Base-by-base conservation (phyloP, 2,797 vertebrate species). In the Lepus townsendii region DNA sequence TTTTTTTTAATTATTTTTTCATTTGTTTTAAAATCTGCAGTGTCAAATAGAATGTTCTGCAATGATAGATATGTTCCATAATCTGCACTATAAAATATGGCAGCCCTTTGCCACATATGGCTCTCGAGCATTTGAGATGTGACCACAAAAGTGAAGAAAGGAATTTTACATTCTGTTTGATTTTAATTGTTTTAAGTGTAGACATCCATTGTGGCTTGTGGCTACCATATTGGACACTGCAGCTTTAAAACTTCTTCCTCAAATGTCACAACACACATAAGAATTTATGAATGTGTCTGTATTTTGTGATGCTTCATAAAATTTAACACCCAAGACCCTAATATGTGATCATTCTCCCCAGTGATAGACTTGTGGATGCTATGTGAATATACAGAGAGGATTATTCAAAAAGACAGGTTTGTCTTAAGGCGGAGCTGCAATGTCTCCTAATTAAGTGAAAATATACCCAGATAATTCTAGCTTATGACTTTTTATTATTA, bases 141-240 rank as follows among this genome's bases (percentile, higher is more conserved):
- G 35, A 24, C 52, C 57, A 63, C 54, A 35, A 0, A 77, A 76
- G 5, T 50, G 47, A 91, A 30, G 73, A 82, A 57, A 75, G 62
- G 8, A 69, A 79, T 75, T 91, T 88, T 24, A 47, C 35, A 22
- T 92, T 85, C 35, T 50, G 57, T 92, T 94, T 50, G 13, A 14
- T 73, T 95, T 83, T 68, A 87, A 87, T 26, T 84, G 72, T 47
- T 94, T 93, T 71, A 77, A 93, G 83, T 78, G 63, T 83, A 68
- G 65, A 38, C 47, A 38, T 52, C 30, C 52, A 72, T 32, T 12
- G 27, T 26, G 16, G 27, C 73, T 69, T 78, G 30, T 88, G 83
- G 30, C 82, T 94, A 42, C 38, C 50, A 5, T 77, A 66, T 54
- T 35, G 16, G 35, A 75, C 38, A 79, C 38, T 32, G 10, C 20